Conservation (phyloP, 1,140 invertebrate species). For the Agrypnia vestita region DNA sequence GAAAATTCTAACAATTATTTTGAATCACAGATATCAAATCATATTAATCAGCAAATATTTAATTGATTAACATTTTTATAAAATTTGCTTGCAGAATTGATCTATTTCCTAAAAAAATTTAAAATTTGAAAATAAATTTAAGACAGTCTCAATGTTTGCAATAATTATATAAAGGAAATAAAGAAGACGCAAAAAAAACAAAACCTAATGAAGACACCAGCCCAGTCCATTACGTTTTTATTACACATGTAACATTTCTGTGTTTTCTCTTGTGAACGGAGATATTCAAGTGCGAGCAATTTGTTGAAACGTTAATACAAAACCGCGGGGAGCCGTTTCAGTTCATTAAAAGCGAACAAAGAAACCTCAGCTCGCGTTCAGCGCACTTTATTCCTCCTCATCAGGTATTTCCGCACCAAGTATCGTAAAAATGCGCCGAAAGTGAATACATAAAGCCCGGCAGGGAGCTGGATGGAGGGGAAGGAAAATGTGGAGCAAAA, state of each 20-base stretch:
- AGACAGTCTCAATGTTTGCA: too few species aligned
- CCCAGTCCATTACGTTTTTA: slow-evolving; percentile 9
- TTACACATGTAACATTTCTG: slow-evolving; percentile 7
- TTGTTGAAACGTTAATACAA: slow-evolving; percentile 25
- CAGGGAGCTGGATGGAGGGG: neutral
- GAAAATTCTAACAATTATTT: too few species aligned
- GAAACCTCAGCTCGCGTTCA: slow-evolving; percentile 41
- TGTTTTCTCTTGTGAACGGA: neutral
- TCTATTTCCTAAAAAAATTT: too few species aligned
- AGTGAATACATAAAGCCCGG: slow-evolving; percentile 33
- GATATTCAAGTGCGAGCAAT: slow-evolving; percentile 37
- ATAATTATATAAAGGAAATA: too few species aligned
- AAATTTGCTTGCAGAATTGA: too few species aligned
- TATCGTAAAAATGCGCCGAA: slow-evolving; percentile 29
- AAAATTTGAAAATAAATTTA: too few species aligned
- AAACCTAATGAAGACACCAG: slow-evolving; percentile 11
- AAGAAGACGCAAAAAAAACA: neutral
- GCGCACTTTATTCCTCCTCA: slow-evolving; percentile 44
- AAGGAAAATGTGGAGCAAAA: too few species aligned
- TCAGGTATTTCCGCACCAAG: slow-evolving; percentile 19
- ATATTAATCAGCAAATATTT: too few species aligned
- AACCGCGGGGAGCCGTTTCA: slow-evolving; percentile 35
- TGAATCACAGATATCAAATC: too few species aligned
- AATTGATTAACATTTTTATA: too few species aligned
- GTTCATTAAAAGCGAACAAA: slow-evolving; percentile 45